Percentiles rank a stretch among this genome's conserved stretches.
Evolutionary conservation across 2,797 vertebrate species (phyloP).

Genomic region (Chromis chromis): DNA sequence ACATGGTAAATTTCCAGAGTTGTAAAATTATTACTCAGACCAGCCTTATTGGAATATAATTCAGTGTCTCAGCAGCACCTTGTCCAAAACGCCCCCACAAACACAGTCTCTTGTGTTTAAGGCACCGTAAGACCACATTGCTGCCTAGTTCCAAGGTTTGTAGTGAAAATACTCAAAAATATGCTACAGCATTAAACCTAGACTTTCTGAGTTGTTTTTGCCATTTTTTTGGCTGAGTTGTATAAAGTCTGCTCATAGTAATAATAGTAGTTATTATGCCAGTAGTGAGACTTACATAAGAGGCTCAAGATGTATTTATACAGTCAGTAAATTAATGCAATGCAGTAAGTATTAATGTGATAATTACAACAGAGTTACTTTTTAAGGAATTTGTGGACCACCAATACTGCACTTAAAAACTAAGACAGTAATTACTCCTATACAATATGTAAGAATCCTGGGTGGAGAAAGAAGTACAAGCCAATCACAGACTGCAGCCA

Average conservation of each 20-base stretch:
- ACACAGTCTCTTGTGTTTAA: constrained; percentile 19
- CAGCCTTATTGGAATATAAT: constrained; percentile 17
- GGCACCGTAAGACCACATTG: constrained; percentile 1
- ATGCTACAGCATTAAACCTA: constrained; percentile 28
- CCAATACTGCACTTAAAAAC: background rate
- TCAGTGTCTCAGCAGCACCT: constrained; percentile 14
- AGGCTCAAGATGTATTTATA: constrained; percentile 35
- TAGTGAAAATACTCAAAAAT: constrained; percentile 41
- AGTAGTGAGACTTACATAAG: constrained; percentile 21
- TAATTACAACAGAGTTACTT: constrained; percentile 2
- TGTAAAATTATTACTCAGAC: constrained; percentile 16
- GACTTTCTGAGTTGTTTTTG: constrained; percentile 13
- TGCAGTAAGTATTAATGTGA: constrained; percentile 8
- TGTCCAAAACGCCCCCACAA: constrained; percentile 3
- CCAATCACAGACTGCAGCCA: constrained; percentile 34
- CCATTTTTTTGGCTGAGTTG: constrained; percentile 40
- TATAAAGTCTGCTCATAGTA: constrained; percentile 27
- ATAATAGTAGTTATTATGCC: constrained; percentile 9
- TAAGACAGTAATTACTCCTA: constrained; percentile 1
- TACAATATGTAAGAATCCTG: constrained; percentile 19
- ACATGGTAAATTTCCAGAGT: background rate
- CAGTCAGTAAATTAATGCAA: constrained; percentile 9
- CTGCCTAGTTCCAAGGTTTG: constrained; percentile 27
- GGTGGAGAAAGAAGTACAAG: constrained; percentile 21
- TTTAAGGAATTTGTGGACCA: background rate